These are phyloP conservation scores for Chrysolina americana DNA, from an alignment of 2,888 invertebrate species.

Conservation along the genomic window DNA sequence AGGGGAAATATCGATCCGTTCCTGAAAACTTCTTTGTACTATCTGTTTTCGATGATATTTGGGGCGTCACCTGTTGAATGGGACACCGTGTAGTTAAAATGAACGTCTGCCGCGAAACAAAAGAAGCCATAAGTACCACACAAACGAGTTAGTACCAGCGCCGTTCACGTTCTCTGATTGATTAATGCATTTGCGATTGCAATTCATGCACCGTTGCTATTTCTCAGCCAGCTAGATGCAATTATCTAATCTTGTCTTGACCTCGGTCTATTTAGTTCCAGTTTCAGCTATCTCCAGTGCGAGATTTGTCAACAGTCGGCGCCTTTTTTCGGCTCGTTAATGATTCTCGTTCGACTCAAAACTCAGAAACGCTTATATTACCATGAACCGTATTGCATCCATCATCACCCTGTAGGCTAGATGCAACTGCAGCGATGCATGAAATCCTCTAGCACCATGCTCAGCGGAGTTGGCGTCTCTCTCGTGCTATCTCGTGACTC, in stretches of 20 bases:
- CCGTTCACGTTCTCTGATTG: constrained; percentile 10
- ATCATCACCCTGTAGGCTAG: neutral
- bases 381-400: too few species aligned
- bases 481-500: neutral
- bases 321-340: neutral
- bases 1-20: too few species aligned
- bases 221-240: constrained; percentile 36
- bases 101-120: neutral
- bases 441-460: neutral
- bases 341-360: neutral
- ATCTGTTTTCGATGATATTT: too few species aligned
- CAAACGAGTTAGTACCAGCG: neutral
- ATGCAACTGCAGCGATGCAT: neutral
- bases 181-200: constrained; percentile 24
- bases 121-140: too few species aligned
- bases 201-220: constrained; percentile 28
- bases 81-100: too few species aligned
- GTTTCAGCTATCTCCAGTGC: constrained; percentile 23
- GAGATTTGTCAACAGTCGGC: constrained; percentile 33
- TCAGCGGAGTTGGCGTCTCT: neutral
- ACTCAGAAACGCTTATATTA: too few species aligned
- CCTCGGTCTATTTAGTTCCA: constrained; percentile 48
- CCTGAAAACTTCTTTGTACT: too few species aligned
- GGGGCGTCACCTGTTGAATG: too few species aligned
- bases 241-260: constrained; percentile 39